Evolutionary conservation across 2,888 invertebrate genomes (phyloP), one percentile per base, ranked within the genome.

Genomic region (Nemapogon koenigi): DNA sequence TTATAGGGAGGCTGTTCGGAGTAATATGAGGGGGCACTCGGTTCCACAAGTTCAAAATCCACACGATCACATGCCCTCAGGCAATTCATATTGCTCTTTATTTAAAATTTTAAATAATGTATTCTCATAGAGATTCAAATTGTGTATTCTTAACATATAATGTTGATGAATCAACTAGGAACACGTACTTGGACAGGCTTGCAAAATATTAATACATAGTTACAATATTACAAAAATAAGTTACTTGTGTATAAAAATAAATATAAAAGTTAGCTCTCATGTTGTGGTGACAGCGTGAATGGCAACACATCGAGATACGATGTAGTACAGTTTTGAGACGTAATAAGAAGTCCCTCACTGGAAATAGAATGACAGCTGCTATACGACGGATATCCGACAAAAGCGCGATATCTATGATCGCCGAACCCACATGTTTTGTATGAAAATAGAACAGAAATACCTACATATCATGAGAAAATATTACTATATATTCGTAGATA

Each of bases 321-420:
- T 11, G 13, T n/a, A n/a, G n/a, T n/a, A n/a, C n/a, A n/a, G n/a
- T 45, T 45, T 48, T 48, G 43, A 47, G 52, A 54, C 49, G 50
- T 50, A 50, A 51, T 50, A 53, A 49, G 49, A 55, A 61, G 63
- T 63, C 65, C 57, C 56, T 57, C 53, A 53, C 55, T 62, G 55
- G 62, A 75, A 73, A 73, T 73, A 71, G 65, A 61, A 54, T 54
- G 66, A 69, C 75, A 76, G 72, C 72, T 73, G 72, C 65, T 63
- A 53, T 52, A 51, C 49, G 48, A 51, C 51, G 58, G 59, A 65
- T 62, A 62, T 59, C 60, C 62, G 56, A 62, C 55, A 55, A 61
- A 59, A 60, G 56, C 53, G 50, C 47, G 53, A 59, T 56, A 62
- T 61, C 62, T 60, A 57, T 59, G 57, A n/a, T n/a, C n/a, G n/a